Conservation (phyloP, 2,113 vertebrate genomes). For the Nothoprocta perdicaria region DNA sequence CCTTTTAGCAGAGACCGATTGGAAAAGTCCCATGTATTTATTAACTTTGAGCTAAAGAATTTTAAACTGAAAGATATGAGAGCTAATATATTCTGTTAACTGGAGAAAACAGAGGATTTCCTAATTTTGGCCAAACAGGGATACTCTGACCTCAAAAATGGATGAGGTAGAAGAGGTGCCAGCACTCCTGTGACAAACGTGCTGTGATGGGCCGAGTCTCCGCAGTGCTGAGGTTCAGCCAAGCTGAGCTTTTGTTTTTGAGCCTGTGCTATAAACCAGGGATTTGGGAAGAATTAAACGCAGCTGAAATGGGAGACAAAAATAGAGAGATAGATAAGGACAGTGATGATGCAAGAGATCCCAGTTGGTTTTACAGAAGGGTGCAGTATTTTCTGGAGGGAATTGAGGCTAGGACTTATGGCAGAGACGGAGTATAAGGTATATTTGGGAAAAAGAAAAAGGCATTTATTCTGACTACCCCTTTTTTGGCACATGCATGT, state of each 20-base stretch:
- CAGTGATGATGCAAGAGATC: not conserved
- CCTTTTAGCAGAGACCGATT: not conserved
- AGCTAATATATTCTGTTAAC: not conserved
- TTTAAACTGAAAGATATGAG: not conserved
- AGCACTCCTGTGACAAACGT: fast-evolving
- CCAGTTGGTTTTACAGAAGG: not conserved
- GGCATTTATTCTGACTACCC: not conserved
- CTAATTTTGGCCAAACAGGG: not conserved
- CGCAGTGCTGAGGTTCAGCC: not conserved
- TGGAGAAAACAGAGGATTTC: not conserved
- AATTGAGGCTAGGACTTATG: not conserved
- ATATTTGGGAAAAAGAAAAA: not conserved
- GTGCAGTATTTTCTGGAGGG: not conserved
- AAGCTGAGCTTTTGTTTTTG: not conserved
- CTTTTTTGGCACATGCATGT: not conserved
- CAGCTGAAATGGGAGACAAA: not conserved
- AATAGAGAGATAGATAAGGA: not conserved
- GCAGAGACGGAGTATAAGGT: not conserved
- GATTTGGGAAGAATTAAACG: not conserved
- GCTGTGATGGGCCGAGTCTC: not conserved
- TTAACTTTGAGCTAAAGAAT: not conserved
- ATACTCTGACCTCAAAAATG: not conserved
- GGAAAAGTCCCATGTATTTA: not conserved
- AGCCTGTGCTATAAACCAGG: not conserved
- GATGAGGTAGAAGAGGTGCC: not conserved